Percentiles rank a stretch among this genome's conserved stretches.
These are phyloP conservation scores for Lymantria monacha DNA, from an alignment of 2,888 invertebrate genomes.

Conservation along the genomic window DNA sequence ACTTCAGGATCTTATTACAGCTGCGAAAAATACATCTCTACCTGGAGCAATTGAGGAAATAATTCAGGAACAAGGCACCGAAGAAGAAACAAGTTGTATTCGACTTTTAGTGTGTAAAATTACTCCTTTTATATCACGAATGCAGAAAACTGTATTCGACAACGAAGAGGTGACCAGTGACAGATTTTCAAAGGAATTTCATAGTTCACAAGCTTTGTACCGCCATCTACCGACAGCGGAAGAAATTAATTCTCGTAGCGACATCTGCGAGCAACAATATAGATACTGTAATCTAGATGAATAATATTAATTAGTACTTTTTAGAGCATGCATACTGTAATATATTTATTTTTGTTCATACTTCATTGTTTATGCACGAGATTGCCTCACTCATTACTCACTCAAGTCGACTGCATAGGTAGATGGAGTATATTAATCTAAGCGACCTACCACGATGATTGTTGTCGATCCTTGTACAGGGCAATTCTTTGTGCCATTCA, in stretches of 20 bases:
- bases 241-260: slow-evolving; percentile 83
- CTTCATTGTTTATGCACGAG: too few species aligned
- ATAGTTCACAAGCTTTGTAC: slow-evolving; percentile 74
- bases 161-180: slow-evolving; percentile 48
- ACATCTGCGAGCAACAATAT: slow-evolving; percentile 84
- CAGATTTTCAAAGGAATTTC: slow-evolving; percentile 42
- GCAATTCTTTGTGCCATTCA: too few species aligned
- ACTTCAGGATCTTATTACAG: slow-evolving; percentile 80
- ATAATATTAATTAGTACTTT: slow-evolving; percentile 32
- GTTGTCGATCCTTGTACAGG: too few species aligned
- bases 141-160: slow-evolving; percentile 86
- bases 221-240: slow-evolving; percentile 83
- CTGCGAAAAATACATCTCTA: slow-evolving; percentile 84
- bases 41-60: slow-evolving; percentile 83
- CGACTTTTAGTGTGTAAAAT: slow-evolving; percentile 89
- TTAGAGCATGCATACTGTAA: too few species aligned
- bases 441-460: too few species aligned
- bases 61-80: slow-evolving; percentile 76
- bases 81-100: slow-evolving; percentile 86
- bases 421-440: too few species aligned
- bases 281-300: slow-evolving; percentile 72
- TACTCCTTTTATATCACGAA: slow-evolving; percentile 88
- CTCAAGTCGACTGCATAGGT: too few species aligned
- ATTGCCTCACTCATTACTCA: too few species aligned
- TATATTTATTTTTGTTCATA: not conserved